Percentiles rank a stretch among this genome's conserved stretches.
Conservation (phyloP, 2,888 invertebrate species). For the Phragmatobia fuliginosa region DNA sequence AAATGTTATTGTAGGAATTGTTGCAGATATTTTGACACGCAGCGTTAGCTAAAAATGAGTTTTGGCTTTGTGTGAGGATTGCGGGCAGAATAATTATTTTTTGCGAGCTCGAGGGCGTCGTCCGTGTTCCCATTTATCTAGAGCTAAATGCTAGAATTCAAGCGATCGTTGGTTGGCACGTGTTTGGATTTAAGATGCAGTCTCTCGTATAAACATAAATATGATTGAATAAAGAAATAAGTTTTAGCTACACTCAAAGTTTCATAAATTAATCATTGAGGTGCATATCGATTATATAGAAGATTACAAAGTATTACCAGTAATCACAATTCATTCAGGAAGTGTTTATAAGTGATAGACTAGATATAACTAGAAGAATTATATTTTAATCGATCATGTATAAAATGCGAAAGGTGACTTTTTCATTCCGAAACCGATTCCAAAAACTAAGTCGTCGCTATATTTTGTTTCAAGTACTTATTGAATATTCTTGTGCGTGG, state of each 20-base stretch:
- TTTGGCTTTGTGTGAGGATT: conserved; percentile 66
- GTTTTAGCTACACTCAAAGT: not conserved
- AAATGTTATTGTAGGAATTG: conserved; percentile 50
- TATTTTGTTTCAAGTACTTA: not conserved
- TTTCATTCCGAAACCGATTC: too few relatives aligned
- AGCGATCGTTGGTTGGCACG: conserved; percentile 56
- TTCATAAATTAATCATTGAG: conserved; percentile 1
- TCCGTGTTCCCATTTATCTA: conserved; percentile 69
- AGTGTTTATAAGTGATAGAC: too few relatives aligned
- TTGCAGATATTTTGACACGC: conserved; percentile 58
- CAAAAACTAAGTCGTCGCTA: too few relatives aligned
- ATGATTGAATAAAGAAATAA: not conserved
- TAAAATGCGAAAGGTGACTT: too few relatives aligned
- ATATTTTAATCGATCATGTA: not conserved
- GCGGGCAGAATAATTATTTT: conserved; percentile 71
- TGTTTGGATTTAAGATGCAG: conserved; percentile 56
- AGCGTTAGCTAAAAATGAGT: conserved; percentile 66
- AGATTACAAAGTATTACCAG: too few relatives aligned
- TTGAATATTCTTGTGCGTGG: not conserved
- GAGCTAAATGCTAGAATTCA: conserved; percentile 70
- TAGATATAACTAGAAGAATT: too few relatives aligned
- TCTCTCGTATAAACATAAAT: conserved; percentile 20
- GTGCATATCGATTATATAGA: too few relatives aligned
- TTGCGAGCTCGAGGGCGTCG: conserved; percentile 59
- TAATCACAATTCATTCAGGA: too few relatives aligned